phyloP scores from a whole-genome alignment of 2,888 invertebrate genomes.

The Calameuta filiformis region DNA sequence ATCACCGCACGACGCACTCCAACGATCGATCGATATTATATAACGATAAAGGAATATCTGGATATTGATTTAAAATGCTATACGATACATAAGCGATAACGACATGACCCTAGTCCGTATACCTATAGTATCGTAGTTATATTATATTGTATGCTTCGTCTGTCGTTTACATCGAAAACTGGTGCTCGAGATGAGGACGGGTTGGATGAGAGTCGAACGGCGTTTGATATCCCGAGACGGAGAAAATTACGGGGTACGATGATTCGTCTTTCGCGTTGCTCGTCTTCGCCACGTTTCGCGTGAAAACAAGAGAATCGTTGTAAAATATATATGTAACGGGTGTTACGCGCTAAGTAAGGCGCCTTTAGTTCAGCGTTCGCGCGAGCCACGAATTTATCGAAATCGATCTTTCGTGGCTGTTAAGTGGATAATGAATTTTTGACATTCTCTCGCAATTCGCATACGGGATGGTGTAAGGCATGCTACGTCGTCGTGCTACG shows the following conservation, averaged over 20 bases:
- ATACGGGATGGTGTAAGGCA: slow-evolving; percentile 39
- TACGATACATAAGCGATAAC: slow-evolving; percentile 46
- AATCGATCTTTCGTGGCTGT: too few relatives aligned
- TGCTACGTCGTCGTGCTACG: slow-evolving; percentile 25
- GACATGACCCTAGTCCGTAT: slow-evolving; percentile 54
- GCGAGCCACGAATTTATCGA: too few relatives aligned
- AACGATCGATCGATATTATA: slow-evolving; percentile 23
- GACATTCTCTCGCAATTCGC: slow-evolving; percentile 29
- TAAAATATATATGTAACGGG: slow-evolving; percentile 34
- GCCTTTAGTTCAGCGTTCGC: too few relatives aligned
- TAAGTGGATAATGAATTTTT: slow-evolving; percentile 20
- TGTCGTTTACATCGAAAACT: slow-evolving; percentile 45
- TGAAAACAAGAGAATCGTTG: slow-evolving; percentile 48
- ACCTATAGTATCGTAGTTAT: slow-evolving; percentile 12
- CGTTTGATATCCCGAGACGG: too few relatives aligned
- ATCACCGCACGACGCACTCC: slow-evolving; percentile 16
- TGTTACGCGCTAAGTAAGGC: too few relatives aligned
- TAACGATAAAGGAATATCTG: slow-evolving; percentile 42
- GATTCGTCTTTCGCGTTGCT: too few relatives aligned
- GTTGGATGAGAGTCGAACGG: too few relatives aligned
- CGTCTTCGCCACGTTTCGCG: background rate
- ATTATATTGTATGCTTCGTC: slow-evolving; percentile 45
- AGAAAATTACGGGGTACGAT: too few relatives aligned
- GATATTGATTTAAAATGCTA: slow-evolving; percentile 57
- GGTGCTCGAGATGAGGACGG: slow-evolving; percentile 23